A percentile compares a stretch with the other conserved stretches of the same genome.
Evolutionary conservation across 1,140 invertebrate genomes (phyloP).

Genomic region (Helicoverpa zea): DNA sequence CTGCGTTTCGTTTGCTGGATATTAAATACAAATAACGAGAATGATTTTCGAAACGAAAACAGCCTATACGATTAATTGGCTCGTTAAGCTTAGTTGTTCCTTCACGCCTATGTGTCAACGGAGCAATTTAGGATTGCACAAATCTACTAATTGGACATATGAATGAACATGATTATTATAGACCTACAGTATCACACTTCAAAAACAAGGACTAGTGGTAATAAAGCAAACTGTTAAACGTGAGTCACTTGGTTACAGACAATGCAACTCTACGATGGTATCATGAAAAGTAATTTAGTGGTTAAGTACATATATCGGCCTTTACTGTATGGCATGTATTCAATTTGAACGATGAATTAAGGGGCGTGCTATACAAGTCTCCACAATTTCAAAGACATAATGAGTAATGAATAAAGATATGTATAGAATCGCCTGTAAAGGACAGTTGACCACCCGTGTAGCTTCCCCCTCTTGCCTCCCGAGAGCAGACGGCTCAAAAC

Average conservation of each 20-base stretch:
- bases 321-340: background rate
- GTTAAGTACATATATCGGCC: no score
- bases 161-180: conserved; percentile 42
- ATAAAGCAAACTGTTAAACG: conserved; percentile 13
- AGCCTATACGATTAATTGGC: conserved; percentile 33
- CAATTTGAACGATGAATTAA: conserved; percentile 10
- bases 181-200: conserved; percentile 13
- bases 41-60: conserved; percentile 16
- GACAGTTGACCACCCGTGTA: conserved; percentile 66
- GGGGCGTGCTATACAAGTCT: background rate
- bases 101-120: conserved; percentile 46
- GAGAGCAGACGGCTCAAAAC: conserved; percentile 59
- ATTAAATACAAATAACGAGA: background rate
- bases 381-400: conserved; percentile 50
- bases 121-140: conserved; percentile 42
- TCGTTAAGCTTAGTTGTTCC: conserved; percentile 35
- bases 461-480: conserved; percentile 43
- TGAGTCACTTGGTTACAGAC: conserved; percentile 22
- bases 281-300: background rate
- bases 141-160: conserved; percentile 47
- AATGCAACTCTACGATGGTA: background rate
- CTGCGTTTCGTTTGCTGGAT: conserved; percentile 43
- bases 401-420: conserved; percentile 53
- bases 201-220: conserved; percentile 22
- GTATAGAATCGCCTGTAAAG: conserved; percentile 53